Percentiles rank a stretch among this genome's conserved stretches.
Conservation (phyloP, 1,140 invertebrate genomes). For the Oryctes rhinoceros region DNA sequence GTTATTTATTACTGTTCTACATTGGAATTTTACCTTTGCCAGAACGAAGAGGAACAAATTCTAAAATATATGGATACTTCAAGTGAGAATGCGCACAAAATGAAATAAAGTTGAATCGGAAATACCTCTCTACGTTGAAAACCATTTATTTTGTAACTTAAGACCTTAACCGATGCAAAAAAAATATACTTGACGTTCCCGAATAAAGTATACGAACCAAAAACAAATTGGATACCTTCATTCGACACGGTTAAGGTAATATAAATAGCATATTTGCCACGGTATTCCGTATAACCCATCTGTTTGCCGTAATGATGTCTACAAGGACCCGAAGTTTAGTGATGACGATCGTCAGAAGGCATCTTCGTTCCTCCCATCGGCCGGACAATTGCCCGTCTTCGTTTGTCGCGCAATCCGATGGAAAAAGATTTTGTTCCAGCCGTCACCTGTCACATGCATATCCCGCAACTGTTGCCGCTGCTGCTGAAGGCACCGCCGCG, state of each 20-base stretch:
- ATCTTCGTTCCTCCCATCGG: background rate
- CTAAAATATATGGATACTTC: background rate
- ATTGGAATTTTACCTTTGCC: no score
- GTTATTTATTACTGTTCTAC: no score
- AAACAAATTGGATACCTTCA: background rate
- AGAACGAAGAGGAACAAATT: background rate
- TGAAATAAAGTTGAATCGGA: background rate
- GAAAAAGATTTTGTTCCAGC: background rate
- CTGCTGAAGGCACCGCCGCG: background rate
- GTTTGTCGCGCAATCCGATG: background rate
- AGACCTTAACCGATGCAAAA: background rate
- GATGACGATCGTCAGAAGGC: background rate
- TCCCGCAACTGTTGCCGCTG: background rate
- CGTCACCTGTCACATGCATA: constrained; percentile 5
- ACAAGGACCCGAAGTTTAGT: background rate
- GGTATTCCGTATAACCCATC: constrained; percentile 14
- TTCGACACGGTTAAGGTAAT: constrained; percentile 9
- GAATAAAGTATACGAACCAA: background rate
- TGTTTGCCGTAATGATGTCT: background rate
- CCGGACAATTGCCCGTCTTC: background rate
- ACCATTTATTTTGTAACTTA: background rate
- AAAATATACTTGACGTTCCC: background rate
- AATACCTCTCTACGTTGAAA: background rate
- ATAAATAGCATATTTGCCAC: background rate
- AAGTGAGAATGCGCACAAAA: background rate